Percentiles rank a stretch among this genome's conserved stretches.
Evolutionary conservation across 2,113 vertebrate species (phyloP).

Genomic region (Ptilorrhoa leucosticta): DNA sequence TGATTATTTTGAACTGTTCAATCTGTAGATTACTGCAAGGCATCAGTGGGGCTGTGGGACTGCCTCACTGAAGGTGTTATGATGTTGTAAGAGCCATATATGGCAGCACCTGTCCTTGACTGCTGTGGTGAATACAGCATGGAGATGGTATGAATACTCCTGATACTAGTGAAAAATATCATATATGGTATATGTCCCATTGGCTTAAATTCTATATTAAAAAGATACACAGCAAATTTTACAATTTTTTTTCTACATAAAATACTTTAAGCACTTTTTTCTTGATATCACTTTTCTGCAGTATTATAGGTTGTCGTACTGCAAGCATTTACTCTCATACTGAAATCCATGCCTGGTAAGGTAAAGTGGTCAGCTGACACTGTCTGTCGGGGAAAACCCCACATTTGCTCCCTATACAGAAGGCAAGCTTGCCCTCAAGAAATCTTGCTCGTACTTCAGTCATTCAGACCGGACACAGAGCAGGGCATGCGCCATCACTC

Average conservation of each 20-base stretch:
- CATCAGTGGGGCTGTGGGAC: not conserved
- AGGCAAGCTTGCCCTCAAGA: not conserved
- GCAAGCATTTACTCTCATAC: not conserved
- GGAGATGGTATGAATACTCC: not conserved
- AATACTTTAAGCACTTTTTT: not conserved
- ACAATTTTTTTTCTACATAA: not conserved
- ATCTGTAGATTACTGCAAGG: not conserved
- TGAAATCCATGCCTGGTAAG: not conserved
- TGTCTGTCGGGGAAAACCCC: not conserved
- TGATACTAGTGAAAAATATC: not conserved
- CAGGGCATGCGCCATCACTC: fast-evolving
- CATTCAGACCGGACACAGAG: not conserved
- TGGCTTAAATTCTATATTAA: not conserved
- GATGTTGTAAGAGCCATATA: not conserved
- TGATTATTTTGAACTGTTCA: not conserved
- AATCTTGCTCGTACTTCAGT: not conserved
- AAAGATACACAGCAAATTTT: not conserved
- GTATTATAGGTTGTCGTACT: not conserved
- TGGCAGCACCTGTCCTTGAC: not conserved
- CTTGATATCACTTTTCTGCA: not conserved
- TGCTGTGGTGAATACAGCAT: not conserved
- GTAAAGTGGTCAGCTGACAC: not conserved
- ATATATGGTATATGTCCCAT: not conserved
- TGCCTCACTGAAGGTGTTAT: not conserved
- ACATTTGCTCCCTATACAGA: not conserved